Base-by-base conservation (phyloP, 2,113 vertebrate species). In the Galbula dea region DNA sequence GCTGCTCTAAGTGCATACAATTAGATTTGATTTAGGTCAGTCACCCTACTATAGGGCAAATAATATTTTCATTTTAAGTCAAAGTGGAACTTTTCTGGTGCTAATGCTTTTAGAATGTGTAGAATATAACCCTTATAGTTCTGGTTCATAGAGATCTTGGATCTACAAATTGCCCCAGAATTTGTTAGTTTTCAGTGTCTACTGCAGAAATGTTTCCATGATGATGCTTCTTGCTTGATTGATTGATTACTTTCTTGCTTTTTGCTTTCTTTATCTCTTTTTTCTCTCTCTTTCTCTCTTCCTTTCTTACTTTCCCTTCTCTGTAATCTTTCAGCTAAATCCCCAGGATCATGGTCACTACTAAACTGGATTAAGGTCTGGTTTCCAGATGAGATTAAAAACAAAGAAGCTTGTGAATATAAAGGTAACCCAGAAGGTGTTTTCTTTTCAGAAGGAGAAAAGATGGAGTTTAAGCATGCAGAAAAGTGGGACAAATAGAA, bases 21-120 rank as follows among this genome's bases (percentile, higher is more conserved):
- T 95, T 97, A 89, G 89, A 85, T 95, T 91, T 96, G 87, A 97
- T 95, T 96, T 97, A 96, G 75, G 74, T 81, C 89, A 94, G 23
- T 94, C 84, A 95, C 43, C 51, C 82, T 45, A 84, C 16, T 66
- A 55, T 54, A 91, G 23, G 43, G 49, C 62, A 45, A 58, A n/a
- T 88, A 80, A 36, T 89, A 93, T 95, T 96, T 94, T 41, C 76
- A 63, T 62, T 97, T 95, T 90, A 93, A 95, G 93, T 93, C 7
- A 32, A 83, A 94, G 37, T 58, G 10, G 52, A 87, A 20, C 48
- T 78, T 86, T 75, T 94, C 39, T 43, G 13, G 13, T 69, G 36
- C 3, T 88, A 73, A 54, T 57, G 9, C 6, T 88, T 92, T 82
- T 63, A 89, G 66, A 83, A 84, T 77, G 16, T 79, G 43, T 49